These are phyloP conservation scores for Pycnomerus fuliginosus DNA, from an alignment of 2,888 invertebrate species.

Conservation along the genomic window DNA sequence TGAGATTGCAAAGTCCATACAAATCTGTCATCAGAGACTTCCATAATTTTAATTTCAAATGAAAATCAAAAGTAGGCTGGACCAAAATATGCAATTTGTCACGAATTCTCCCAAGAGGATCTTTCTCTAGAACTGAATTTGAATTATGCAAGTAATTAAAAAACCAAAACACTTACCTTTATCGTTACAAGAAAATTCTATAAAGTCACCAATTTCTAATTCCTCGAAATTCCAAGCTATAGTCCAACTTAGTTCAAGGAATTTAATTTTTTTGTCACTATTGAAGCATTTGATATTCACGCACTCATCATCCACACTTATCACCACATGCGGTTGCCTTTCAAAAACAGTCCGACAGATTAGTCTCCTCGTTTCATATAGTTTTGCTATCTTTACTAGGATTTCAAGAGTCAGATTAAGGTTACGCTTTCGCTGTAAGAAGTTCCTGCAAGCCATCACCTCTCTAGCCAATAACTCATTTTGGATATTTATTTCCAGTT, in stretches of 20 bases:
- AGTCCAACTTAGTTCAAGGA: conserved; percentile 24
- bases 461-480: conserved; percentile 22
- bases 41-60: conserved; percentile 28
- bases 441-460: conserved; percentile 23
- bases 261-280: conserved; percentile 10
- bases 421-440: conserved; percentile 27
- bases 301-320: conserved; percentile 13
- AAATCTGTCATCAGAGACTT: conserved; percentile 24
- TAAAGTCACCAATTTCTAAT: conserved; percentile 25
- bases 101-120: conserved; percentile 13
- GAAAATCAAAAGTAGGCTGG: conserved; percentile 22
- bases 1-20: conserved; percentile 3
- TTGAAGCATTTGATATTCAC: conserved; percentile 22
- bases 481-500: conserved; percentile 22
- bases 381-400: conserved; percentile 24
- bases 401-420: conserved; percentile 24
- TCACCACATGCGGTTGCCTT: conserved; percentile 19
- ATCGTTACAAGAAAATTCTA: conserved; percentile 29
- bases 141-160: too few relatives aligned
- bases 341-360: conserved; percentile 23
- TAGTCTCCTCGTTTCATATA: conserved; percentile 26
- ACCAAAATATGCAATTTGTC: conserved; percentile 21
- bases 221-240: conserved; percentile 26
- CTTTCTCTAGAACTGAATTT: conserved; percentile 21
- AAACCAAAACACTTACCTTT: conserved; percentile 21